phyloP scores from a whole-genome alignment of 2,113 vertebrate species.

The Mohoua ochrocephala region DNA sequence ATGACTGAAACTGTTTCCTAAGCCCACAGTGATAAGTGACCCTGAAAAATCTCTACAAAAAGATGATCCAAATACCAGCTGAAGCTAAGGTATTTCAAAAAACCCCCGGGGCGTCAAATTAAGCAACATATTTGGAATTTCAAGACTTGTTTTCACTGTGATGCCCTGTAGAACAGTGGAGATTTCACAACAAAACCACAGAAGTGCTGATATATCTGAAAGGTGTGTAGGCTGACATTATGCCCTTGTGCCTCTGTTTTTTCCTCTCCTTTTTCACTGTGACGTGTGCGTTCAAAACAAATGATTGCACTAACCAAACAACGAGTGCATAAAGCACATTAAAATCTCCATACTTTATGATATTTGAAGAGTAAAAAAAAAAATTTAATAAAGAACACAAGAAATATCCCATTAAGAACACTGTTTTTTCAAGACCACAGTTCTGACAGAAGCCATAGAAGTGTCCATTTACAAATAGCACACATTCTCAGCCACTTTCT shows the following conservation, averaged over 20 bases:
- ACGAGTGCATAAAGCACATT: neutral
- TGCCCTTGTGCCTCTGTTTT: neutral
- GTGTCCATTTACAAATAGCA: neutral
- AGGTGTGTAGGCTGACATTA: neutral
- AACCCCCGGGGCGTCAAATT: rapidly evolving
- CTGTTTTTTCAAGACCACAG: neutral
- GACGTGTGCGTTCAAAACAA: neutral
- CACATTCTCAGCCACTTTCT: neutral
- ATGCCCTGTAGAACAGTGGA: neutral
- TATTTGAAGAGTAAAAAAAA: neutral
- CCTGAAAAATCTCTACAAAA: neutral
- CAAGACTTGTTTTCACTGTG: neutral
- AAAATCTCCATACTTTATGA: neutral
- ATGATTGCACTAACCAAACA: neutral
- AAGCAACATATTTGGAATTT: neutral
- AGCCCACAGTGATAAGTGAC: neutral
- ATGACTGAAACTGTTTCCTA: neutral
- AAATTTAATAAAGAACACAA: neutral
- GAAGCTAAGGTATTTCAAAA: neutral
- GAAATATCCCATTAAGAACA: neutral
- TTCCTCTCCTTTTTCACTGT: neutral
- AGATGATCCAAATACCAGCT: neutral
- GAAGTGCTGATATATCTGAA: neutral
- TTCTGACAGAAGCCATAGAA: neutral
- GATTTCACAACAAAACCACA: neutral